A percentile compares a stretch with the other conserved stretches of the same genome.
Evolutionary conservation across 2,888 invertebrate species (phyloP).

Genomic region (Agrenia bidenticulata): DNA sequence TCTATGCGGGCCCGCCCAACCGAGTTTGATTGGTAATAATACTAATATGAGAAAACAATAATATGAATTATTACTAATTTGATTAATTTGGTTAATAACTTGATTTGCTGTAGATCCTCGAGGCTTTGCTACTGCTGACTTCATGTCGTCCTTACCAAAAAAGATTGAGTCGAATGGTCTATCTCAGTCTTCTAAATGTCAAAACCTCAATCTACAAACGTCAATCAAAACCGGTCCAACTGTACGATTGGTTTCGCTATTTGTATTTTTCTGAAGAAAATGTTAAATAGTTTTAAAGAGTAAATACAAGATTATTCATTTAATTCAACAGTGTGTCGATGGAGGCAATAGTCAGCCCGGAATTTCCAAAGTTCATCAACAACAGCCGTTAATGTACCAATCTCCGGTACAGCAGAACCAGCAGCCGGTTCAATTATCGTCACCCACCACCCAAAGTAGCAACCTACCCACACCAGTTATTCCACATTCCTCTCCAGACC

Average conservation of each 20-base stretch:
- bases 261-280: neutral
- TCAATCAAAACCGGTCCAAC: conserved; percentile 16
- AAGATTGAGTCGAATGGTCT: conserved; percentile 34
- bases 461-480: neutral
- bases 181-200: conserved; percentile 16
- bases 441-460: neutral
- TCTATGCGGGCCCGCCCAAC: conserved; percentile 88
- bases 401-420: neutral
- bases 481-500: conserved; percentile 7
- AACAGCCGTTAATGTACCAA: conserved; percentile 11
- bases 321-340: conserved; percentile 1
- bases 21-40: conserved; percentile 85
- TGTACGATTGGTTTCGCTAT: neutral
- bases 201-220: neutral
- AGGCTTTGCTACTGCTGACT: conserved; percentile 50
- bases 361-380: neutral
- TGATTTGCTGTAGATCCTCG: conserved; percentile 42
- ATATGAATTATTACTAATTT: no score
- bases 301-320: neutral
- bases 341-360: neutral
- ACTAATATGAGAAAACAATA: no score
- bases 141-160: conserved; percentile 46
- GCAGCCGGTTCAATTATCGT: neutral
- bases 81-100: conserved; percentile 6
- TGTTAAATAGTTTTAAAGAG: neutral